These are phyloP conservation scores for Piezodorus guildinii DNA, from an alignment of 1,140 invertebrate genomes.

Conservation along the genomic window DNA sequence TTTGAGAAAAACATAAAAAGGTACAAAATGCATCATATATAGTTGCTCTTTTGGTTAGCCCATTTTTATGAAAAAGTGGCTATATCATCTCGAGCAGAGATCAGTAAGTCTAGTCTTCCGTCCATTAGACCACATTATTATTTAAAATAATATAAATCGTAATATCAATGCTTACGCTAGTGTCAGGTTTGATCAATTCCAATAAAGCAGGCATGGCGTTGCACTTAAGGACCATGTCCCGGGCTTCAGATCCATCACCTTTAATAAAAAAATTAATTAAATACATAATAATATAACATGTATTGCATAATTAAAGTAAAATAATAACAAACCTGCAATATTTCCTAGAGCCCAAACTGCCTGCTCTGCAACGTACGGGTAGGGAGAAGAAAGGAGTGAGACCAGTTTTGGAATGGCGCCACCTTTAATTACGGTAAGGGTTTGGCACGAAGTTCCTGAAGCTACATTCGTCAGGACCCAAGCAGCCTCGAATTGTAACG, in stretches of 20 bases:
- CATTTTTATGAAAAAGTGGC: too few species aligned
- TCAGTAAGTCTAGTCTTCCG: too few species aligned
- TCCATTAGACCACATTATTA: too few species aligned
- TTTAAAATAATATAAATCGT: too few species aligned
- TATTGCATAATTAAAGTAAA: background rate
- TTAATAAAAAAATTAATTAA: background rate
- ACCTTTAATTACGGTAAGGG: constrained; percentile 51
- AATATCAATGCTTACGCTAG: constrained; percentile 36
- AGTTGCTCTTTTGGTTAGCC: too few species aligned
- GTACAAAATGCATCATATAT: too few species aligned
- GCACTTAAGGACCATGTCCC: constrained; percentile 60
- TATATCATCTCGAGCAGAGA: too few species aligned
- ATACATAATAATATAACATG: background rate
- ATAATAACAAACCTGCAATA: constrained; percentile 49
- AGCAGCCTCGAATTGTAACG: constrained; percentile 91
- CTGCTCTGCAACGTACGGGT: constrained; percentile 81
- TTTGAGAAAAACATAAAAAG: too few species aligned
- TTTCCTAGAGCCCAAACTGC: constrained; percentile 97
- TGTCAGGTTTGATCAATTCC: constrained; percentile 47
- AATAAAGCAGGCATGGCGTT: constrained; percentile 56
- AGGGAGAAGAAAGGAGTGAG: constrained; percentile 54
- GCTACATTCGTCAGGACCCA: constrained; percentile 99
- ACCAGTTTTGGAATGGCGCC: constrained; percentile 82
- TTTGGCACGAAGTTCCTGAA: constrained; percentile 56
- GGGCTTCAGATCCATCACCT: constrained; percentile 64